Base-by-base conservation (phyloP, 2,888 invertebrate genomes). In the Macrophya alboannulata region DNA sequence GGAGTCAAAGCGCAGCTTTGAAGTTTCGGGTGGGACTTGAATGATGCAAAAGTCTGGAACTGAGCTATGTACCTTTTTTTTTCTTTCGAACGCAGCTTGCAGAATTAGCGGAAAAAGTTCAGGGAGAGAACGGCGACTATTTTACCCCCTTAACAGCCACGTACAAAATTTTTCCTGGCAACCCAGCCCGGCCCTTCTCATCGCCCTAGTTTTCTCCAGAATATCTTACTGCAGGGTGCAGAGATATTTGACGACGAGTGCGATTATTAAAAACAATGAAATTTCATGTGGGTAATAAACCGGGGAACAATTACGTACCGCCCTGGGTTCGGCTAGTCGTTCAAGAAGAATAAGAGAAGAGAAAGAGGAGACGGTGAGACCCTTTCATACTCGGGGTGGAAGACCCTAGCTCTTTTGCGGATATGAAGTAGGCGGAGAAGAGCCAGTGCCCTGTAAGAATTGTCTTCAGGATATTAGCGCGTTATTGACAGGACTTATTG, bases 401-500 rank as follows among this genome's bases (percentile, higher is more conserved):
- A 55, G 59, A 40, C 68, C 65, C 45, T 31, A 31, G 31, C 31
- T 62, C 65, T 59, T 59, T 48, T 21, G 62, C 76, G 84, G 84
- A 85, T 76, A 84, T 59, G 59, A 76, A 62, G 82, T 83, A 72
- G 76, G 85, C 65, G 74, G 86, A 85, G 84, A 86, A 87, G 84
- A 87, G 87, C 88, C 37, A 51, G 43, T 59, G 62, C 25, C 59
- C 81, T 62, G 89, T 89, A 90, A 90, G 90, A 92, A 92, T 90
- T 91, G 92, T 91, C 92, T 91, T 90, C 92, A 92, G 92, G 92
- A 92, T 92, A 92, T 92, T 92, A 92, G 91, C 91, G 89, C 90
- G 91, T 92, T 92, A 92, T 92, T 92, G 91, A 90, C 90, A 85
- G 87, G 87, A 92, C 90, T 92, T 92, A 92, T 92, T 91, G 92